Evolutionary conservation across 2,113 vertebrate genomes (phyloP), one percentile per base, ranked within the genome.

Genomic region (Gnathonemus echidnorhynchus): DNA sequence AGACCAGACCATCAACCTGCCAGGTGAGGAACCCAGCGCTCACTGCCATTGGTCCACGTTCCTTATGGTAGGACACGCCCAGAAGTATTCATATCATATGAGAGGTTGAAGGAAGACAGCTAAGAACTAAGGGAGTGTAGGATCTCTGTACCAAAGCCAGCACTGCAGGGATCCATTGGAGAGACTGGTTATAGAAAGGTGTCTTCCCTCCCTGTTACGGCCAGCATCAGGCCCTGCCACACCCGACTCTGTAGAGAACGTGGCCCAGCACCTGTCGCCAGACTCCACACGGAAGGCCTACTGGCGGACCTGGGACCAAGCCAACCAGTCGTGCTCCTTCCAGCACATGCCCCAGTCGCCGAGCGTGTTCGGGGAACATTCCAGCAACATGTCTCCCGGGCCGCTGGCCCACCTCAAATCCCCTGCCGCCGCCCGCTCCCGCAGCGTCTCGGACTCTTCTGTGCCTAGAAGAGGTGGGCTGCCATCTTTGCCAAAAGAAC

Each of bases 1-100:
- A 89, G 98, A 99, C 94, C 98, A 99, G 91, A 99, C 98, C 56
- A 98, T 99, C 92, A 99, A 98, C 93, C 94, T 98, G 88, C 98
- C 98, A 94, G 96, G 98, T 98, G 94, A 93, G 94, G 66, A 56
- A 46, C 52, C 31, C 3, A 35, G 24, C 45, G 1, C 45, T 85
- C 42, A n/a, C 83, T 48, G 45, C 83, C 83, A 85, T n/a, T 46
- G 83, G 39, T 13, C 45, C n/a, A 46, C 7, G 3, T n/a, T 45
- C 31, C 70, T 39, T 46, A 85, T n/a, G 7, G 19, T 19, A 24
- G 24, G 83, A 48, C 45, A 85, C 3, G 1, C 45, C 19, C 74
- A 39, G 35, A 80, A 80, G 13, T 19, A 42, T 80, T 17, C 15
- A 80, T 80, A 8, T 42, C 74, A 80, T 77, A 77, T 31, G 4